A percentile compares a stretch with the other conserved stretches of the same genome.
phyloP scores from a whole-genome alignment of 2,113 vertebrate species.

The Nematolebias whitei region DNA sequence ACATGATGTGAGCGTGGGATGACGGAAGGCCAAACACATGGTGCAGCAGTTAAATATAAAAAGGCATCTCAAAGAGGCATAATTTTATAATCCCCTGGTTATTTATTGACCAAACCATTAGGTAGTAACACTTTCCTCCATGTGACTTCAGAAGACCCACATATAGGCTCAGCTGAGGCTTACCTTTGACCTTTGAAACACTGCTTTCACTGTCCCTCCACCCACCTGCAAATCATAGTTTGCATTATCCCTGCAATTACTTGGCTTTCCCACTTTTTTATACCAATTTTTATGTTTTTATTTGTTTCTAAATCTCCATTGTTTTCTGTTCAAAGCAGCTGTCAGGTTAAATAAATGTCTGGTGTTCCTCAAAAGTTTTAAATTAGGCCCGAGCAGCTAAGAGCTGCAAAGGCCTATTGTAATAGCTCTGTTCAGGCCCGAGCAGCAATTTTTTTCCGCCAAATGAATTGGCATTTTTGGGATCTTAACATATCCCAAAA shows the following conservation, averaged over 20 bases:
- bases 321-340: background rate
- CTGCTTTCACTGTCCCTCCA: constrained; percentile 21
- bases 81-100: constrained; percentile 30
- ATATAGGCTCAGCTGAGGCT: constrained; percentile 23
- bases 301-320: background rate
- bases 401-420: too few species aligned
- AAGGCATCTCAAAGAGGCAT: background rate
- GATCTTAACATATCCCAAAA: too few species aligned
- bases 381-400: too few species aligned
- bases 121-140: background rate
- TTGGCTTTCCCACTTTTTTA: background rate
- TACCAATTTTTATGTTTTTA: background rate
- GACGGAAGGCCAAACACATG: background rate
- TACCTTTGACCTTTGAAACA: constrained; percentile 64
- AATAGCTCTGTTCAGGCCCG: too few species aligned
- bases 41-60: background rate
- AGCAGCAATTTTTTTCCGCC: too few species aligned
- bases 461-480: too few species aligned
- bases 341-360: background rate
- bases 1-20: background rate
- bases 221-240: constrained; percentile 39
- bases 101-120: constrained; percentile 53
- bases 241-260: background rate
- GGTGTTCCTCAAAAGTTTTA: background rate
- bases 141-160: constrained; percentile 32